Percentiles rank a stretch among this genome's conserved stretches.
These are phyloP conservation scores for Drosophila lini DNA, from an alignment of 1,140 invertebrate genomes.

Conservation along the genomic window DNA sequence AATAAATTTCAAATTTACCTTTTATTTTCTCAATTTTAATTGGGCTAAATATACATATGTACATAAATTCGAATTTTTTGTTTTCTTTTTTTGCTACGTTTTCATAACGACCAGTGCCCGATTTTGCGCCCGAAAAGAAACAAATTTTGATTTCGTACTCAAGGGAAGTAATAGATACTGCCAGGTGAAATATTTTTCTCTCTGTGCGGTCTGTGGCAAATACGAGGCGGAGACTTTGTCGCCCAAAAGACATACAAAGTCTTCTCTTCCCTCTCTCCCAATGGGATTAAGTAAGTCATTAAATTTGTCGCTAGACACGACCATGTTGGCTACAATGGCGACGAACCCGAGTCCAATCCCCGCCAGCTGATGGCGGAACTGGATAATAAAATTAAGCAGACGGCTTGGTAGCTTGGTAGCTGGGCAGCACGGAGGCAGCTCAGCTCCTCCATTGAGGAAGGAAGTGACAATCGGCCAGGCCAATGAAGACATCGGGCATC, in stretches of 20 bases:
- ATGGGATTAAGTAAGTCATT: constrained; percentile 81
- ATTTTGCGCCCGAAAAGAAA: too few relatives aligned
- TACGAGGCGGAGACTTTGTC: constrained; percentile 68
- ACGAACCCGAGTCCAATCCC: constrained; percentile 49
- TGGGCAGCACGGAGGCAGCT: constrained; percentile 26
- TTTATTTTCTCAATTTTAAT: too few relatives aligned
- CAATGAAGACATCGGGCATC: constrained; percentile 48
- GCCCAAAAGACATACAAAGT: constrained; percentile 48
- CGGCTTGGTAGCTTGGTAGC: constrained; percentile 18
- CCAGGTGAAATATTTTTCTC: neutral
- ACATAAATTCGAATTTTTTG: too few relatives aligned
- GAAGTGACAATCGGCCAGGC: constrained; percentile 64
- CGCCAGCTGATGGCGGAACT: constrained; percentile 64
- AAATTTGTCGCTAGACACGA: constrained; percentile 83
- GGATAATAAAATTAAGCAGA: constrained; percentile 77
- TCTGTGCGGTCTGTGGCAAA: constrained; percentile 33
- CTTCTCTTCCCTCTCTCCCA: constrained; percentile 47
- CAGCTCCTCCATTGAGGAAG: constrained; percentile 59
- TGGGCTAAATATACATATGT: too few relatives aligned
- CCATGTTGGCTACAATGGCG: constrained; percentile 77
- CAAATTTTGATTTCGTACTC: neutral
- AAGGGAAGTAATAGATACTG: too few relatives aligned
- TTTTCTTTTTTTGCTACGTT: too few relatives aligned
- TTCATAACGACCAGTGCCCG: too few relatives aligned
- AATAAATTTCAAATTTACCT: too few relatives aligned